These are phyloP conservation scores for Sporophila hypoxantha DNA, from an alignment of 2,113 vertebrate genomes.

Conservation along the genomic window DNA sequence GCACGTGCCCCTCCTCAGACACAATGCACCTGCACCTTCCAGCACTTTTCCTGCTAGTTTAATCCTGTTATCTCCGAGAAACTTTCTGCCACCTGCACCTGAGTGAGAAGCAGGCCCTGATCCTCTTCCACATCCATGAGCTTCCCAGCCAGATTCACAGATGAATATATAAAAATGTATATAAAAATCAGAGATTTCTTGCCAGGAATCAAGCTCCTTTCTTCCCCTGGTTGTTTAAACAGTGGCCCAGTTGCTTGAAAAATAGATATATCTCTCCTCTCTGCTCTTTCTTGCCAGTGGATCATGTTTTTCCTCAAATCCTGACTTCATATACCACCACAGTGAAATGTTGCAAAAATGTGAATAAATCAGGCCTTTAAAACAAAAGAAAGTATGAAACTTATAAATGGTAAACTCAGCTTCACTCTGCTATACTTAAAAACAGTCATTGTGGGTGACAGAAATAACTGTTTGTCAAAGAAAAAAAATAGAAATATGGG, in stretches of 20 bases:
- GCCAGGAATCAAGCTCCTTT: neutral
- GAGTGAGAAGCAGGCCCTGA: neutral
- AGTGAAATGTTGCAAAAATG: neutral
- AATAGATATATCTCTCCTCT: neutral
- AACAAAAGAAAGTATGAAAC: neutral
- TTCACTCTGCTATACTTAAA: neutral
- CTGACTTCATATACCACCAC: neutral
- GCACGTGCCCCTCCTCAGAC: neutral
- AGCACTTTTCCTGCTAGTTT: neutral
- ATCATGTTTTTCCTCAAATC: neutral
- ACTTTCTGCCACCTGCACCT: neutral
- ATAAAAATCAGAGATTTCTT: neutral
- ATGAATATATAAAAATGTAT: neutral
- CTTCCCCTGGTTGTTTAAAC: neutral
- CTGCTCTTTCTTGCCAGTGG: neutral
- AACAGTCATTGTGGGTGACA: neutral
- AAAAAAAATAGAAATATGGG: neutral
- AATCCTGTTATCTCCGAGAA: neutral
- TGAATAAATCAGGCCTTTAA: neutral
- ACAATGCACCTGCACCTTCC: neutral
- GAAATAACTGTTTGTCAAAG: conserved; percentile 35
- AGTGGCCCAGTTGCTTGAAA: neutral
- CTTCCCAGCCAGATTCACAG: neutral
- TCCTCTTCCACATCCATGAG: neutral
- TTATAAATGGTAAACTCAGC: neutral